Conservation (phyloP, 2,888 invertebrate species). For the Subacronicta megacephala region DNA sequence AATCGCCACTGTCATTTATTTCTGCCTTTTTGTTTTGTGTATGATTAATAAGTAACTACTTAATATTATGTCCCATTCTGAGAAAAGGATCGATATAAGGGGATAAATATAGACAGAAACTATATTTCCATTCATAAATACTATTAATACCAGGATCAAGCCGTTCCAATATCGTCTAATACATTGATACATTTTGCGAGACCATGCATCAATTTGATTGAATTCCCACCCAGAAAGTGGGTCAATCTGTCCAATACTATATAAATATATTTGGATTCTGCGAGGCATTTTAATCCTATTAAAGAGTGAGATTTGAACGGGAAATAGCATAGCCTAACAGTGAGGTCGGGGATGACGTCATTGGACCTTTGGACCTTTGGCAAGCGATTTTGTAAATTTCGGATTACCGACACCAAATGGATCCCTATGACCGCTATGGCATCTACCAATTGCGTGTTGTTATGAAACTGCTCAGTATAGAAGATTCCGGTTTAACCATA, state of each 20-base stretch:
- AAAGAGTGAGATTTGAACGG: constrained; percentile 28
- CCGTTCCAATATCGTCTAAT: constrained; percentile 9
- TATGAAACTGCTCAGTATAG: constrained; percentile 7
- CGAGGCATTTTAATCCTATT: constrained; percentile 41
- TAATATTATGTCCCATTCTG: too few relatives aligned
- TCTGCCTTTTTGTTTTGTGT: too few relatives aligned
- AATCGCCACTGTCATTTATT: too few relatives aligned
- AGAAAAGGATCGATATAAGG: too few relatives aligned
- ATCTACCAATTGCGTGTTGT: constrained; percentile 32
- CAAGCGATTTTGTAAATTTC: constrained; percentile 29
- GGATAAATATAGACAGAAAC: too few relatives aligned
- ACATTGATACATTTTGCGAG: constrained; percentile 21
- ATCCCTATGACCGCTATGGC: constrained; percentile 19
- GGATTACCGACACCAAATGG: constrained; percentile 30
- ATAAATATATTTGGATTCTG: constrained; percentile 22
- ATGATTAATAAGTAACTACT: too few relatives aligned
- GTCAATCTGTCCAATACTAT: constrained; percentile 30
- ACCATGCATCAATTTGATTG: constrained; percentile 37
- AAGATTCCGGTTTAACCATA: too few relatives aligned
- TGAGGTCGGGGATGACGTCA: constrained; percentile 40
- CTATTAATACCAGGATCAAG: constrained; percentile 13
- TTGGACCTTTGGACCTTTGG: constrained; percentile 24
- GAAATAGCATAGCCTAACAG: constrained; percentile 29
- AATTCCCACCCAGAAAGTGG: constrained; percentile 28
- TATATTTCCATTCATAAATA: constrained; percentile 7